A percentile compares a stretch with the other conserved stretches of the same genome.
These are phyloP conservation scores for Gymnoscelis rufifasciata DNA, from an alignment of 2,888 invertebrate genomes.

Conservation along the genomic window DNA sequence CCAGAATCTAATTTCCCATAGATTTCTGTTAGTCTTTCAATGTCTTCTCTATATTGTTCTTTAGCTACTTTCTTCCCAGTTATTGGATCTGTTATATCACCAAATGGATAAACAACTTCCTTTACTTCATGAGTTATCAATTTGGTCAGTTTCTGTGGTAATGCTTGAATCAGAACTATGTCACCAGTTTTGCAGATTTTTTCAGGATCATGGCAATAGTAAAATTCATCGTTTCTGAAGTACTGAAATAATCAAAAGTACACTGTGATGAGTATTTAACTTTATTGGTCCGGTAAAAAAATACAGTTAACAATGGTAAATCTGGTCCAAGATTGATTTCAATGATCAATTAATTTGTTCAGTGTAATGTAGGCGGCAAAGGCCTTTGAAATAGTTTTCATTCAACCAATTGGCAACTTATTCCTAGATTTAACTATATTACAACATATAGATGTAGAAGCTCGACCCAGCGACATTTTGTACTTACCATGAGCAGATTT, in stretches of 20 bases:
- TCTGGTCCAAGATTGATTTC: too few species aligned
- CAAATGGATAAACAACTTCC: slow-evolving; percentile 88
- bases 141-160: slow-evolving; percentile 85
- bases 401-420: too few species aligned
- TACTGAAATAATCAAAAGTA: slow-evolving; percentile 77
- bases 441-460: too few species aligned
- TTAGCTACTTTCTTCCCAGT: slow-evolving; percentile 88
- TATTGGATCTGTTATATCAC: slow-evolving; percentile 92
- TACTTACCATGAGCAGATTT: slow-evolving; percentile 87
- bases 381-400: too few species aligned
- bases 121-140: slow-evolving; percentile 88
- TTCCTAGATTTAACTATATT: too few species aligned
- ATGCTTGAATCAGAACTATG: slow-evolving; percentile 86
- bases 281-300: too few species aligned
- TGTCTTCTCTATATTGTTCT: slow-evolving; percentile 85
- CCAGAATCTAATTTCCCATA: slow-evolving; percentile 84
- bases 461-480: too few species aligned
- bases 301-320: too few species aligned
- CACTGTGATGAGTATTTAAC: background rate
- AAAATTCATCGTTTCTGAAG: slow-evolving; percentile 84
- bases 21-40: slow-evolving; percentile 82
- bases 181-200: slow-evolving; percentile 90
- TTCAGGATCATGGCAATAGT: slow-evolving; percentile 88
- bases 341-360: too few species aligned
- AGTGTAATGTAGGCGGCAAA: too few species aligned